Evolutionary conservation across 2,113 vertebrate species (phyloP).

Genomic region (Gobius niger): DNA sequence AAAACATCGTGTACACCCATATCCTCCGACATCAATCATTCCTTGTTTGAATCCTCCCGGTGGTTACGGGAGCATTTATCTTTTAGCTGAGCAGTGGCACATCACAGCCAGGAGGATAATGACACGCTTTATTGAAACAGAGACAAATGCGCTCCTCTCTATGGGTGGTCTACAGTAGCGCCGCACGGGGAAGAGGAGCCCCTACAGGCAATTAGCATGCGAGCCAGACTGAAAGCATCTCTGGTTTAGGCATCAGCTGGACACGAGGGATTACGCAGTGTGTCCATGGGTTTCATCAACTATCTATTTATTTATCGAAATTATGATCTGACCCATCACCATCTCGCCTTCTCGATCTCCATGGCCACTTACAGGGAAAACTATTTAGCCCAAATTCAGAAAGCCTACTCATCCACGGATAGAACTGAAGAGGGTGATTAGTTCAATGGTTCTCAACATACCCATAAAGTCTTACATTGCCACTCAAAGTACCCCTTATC

Average conservation of each 20-base stretch:
- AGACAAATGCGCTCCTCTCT: slow-evolving; percentile 59
- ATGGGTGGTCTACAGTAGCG: slow-evolving; percentile 68
- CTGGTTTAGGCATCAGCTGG: slow-evolving; percentile 70
- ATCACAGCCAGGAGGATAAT: slow-evolving; percentile 67
- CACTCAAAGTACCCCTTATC: too few species aligned
- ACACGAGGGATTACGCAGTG: background rate
- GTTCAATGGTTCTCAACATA: too few species aligned
- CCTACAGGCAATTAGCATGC: slow-evolving; percentile 65
- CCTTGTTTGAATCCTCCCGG: slow-evolving; percentile 28
- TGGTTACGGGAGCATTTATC: slow-evolving; percentile 56
- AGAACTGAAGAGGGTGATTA: too few species aligned
- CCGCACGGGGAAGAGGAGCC: slow-evolving; percentile 44
- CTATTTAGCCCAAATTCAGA: too few species aligned
- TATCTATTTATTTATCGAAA: too few species aligned
- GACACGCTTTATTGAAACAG: slow-evolving; percentile 68
- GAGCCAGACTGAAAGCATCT: slow-evolving; percentile 57
- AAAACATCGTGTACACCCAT: slow-evolving; percentile 15
- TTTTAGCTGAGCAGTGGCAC: slow-evolving; percentile 58
- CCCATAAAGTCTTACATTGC: too few species aligned
- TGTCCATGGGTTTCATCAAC: too few species aligned
- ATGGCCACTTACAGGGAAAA: too few species aligned
- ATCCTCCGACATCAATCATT: slow-evolving; percentile 39
- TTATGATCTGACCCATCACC: too few species aligned
- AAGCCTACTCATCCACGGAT: too few species aligned
- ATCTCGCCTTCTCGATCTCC: too few species aligned